phyloP scores from a whole-genome alignment of 2,797 vertebrate species.

The Melanogrammus aeglefinus region DNA sequence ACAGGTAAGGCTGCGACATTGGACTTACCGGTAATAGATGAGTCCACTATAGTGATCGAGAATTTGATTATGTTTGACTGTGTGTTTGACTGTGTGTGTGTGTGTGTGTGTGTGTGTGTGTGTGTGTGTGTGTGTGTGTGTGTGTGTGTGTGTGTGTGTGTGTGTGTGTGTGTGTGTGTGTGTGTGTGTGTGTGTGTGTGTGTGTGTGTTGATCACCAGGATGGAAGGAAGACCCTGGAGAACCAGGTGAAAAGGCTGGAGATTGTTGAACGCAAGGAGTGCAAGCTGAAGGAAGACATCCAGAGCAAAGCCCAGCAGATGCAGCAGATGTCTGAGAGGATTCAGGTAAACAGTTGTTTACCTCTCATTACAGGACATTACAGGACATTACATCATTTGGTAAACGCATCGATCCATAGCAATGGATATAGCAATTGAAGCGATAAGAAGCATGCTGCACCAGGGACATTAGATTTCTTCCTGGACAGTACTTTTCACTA shows the following conservation, averaged over 20 bases:
- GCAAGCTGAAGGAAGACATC: conserved; percentile 96
- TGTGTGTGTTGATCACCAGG: conserved; percentile 69
- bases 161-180: conserved; percentile 1
- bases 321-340: conserved; percentile 99
- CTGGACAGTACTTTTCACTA: no score
- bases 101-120: conserved; percentile 9
- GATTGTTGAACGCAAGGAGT: conserved; percentile 95
- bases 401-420: background rate
- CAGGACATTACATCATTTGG: background rate
- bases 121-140: conserved; percentile 17
- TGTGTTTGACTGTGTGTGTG: conserved; percentile 11
- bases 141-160: conserved; percentile 1
- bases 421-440: background rate
- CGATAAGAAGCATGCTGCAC: background rate
- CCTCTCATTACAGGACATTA: background rate
- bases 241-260: conserved; percentile 97
- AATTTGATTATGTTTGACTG: background rate
- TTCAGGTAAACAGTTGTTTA: conserved; percentile 79
- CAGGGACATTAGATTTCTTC: background rate
- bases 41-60: background rate
- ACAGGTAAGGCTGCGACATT: background rate
- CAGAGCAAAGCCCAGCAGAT: conserved; percentile 97
- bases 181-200: conserved; percentile 12
- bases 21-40: background rate
- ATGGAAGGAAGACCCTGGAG: conserved; percentile 94